Evolutionary conservation across 2,113 vertebrate species (phyloP).

Genomic region (Ophthalmotilapia sp.): DNA sequence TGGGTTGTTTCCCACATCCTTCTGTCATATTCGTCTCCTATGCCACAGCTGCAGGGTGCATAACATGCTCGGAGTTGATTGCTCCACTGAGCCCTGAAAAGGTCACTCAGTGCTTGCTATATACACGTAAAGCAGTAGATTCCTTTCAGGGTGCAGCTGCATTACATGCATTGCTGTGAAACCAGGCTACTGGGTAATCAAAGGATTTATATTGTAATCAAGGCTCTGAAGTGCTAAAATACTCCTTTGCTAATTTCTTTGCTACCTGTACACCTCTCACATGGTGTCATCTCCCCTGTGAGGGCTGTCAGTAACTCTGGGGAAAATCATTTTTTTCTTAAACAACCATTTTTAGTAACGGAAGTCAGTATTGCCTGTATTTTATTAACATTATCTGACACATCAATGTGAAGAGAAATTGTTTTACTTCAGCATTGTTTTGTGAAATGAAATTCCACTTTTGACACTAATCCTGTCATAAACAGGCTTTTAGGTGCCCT

Average conservation of each 20-base stretch:
- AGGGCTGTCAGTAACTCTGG: background rate
- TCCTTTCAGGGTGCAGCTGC: background rate
- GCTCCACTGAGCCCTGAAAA: conserved; percentile 26
- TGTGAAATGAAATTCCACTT: background rate
- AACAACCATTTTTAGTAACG: background rate
- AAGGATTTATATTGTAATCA: background rate
- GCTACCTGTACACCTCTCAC: background rate
- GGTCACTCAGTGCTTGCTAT: conserved; percentile 23
- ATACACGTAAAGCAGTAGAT: conserved; percentile 41
- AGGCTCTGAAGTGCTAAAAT: background rate
- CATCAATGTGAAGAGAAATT: background rate
- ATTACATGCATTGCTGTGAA: background rate
- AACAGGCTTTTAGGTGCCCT: background rate
- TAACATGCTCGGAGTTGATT: background rate
- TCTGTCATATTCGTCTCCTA: background rate
- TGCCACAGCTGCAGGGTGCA: background rate
- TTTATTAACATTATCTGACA: background rate
- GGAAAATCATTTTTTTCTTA: background rate
- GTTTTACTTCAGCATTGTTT: background rate
- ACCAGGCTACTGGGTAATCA: background rate
- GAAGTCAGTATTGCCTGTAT: background rate
- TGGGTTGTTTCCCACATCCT: background rate
- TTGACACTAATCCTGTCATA: background rate
- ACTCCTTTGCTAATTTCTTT: background rate
- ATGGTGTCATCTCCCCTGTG: background rate